phyloP scores from a whole-genome alignment of 2,113 vertebrate genomes.

The Panurus biarmicus region DNA sequence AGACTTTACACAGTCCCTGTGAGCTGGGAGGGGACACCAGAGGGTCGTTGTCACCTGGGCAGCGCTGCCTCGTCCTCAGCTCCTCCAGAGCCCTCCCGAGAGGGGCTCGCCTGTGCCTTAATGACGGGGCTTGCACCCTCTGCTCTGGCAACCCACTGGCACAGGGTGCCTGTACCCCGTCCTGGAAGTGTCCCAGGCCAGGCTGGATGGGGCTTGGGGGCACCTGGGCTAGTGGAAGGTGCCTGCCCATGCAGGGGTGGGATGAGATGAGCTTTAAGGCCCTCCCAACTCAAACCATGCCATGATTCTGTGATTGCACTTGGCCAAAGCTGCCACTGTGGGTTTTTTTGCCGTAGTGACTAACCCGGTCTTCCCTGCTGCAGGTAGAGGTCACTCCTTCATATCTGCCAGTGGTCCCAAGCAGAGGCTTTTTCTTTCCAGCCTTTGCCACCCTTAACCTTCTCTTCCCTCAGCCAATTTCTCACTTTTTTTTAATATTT shows the following conservation, averaged over 20 bases:
- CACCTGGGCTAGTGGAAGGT: not conserved
- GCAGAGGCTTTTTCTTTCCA: not conserved
- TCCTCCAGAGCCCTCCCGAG: not conserved
- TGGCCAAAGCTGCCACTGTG: not conserved
- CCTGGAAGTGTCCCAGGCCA: not conserved
- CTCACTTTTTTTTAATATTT: not conserved
- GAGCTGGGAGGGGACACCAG: not conserved
- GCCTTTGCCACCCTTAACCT: not conserved
- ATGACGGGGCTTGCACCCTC: not conserved
- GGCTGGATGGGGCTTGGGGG: not conserved
- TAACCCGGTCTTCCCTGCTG: not conserved
- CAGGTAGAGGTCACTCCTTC: not conserved
- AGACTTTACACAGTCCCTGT: not conserved
- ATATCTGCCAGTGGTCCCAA: not conserved
- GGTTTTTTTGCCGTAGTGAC: accelerated
- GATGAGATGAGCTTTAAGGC: not conserved
- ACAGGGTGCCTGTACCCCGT: not conserved
- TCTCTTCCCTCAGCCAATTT: not conserved
- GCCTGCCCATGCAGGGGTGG: not conserved
- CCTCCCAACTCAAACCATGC: not conserved
- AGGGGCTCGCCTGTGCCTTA: not conserved
- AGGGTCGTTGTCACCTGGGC: not conserved
- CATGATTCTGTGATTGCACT: not conserved
- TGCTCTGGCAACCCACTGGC: not conserved
- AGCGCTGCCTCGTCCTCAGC: not conserved